Base-by-base conservation (phyloP, 2,113 vertebrate genomes). In the Anhinga anhinga region DNA sequence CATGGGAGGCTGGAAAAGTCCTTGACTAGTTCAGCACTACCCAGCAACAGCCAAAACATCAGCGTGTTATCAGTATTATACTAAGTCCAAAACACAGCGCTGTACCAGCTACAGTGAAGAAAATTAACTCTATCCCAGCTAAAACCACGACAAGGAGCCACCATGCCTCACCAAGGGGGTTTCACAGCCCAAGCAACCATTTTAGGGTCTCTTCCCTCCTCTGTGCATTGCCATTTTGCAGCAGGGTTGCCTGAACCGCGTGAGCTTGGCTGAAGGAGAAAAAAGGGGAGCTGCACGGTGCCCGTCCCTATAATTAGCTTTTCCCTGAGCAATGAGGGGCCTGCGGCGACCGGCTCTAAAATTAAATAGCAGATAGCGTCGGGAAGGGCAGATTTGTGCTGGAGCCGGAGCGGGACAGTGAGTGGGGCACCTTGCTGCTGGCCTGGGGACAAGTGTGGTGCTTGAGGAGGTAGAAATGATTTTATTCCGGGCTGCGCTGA, bases 171-270 rank as follows among this genome's bases (percentile, higher is more conserved):
- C 30, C 7, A 1, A 13, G 40, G 29, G 58, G 16, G 3, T 61
- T 36, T 30, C 22, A 1, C 5, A 1, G 18, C 45, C 42, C 42
- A 4, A 29, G 15, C 8, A 6, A 15, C 22, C 2, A 13, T 61
- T 70, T 56, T 9, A 12, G 55, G 52, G 22, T 5, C 7, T 36
- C 16, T 69, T 14, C 15, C 1, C 40, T 19, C 15, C 50, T 80
- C 13, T 40, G 1, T 1, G 1, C n/a, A 1, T 5, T 9, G 1
- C 21, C 4, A 22, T 45, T 34, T 29, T 16, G 15, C 11, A 4
- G 12, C 1, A 1, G 36, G 42, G 12, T 26, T 23, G 27, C n/a
- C 49, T 13, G 30, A 55, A 49, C 11, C 1, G 1, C 15, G 1
- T 7, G 25, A 19, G 17, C 18, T 47, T 15, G n/a, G 20, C 23